These are phyloP conservation scores for Hypotaenidia philippensis DNA, from an alignment of 2,797 vertebrate species.

Conservation along the genomic window DNA sequence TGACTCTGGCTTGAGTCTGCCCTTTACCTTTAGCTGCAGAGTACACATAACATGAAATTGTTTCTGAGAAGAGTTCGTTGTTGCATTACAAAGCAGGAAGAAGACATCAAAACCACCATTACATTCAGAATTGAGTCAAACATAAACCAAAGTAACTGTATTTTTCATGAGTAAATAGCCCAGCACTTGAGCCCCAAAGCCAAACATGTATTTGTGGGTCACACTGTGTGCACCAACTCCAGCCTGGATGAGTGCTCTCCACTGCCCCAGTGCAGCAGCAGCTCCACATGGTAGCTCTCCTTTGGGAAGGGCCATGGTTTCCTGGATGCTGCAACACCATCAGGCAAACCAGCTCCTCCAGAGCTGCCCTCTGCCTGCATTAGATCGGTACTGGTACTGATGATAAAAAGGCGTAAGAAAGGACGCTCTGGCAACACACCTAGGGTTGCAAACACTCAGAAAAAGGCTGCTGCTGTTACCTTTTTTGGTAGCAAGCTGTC, in stretches of 20 bases:
- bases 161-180: not conserved
- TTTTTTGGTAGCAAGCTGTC: constrained; percentile 93
- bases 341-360: not conserved
- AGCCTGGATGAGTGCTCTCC: fast-evolving
- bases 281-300: fast-evolving
- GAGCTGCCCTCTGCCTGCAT: not conserved
- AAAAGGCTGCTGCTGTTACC: constrained; percentile 80
- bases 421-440: not conserved
- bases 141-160: not conserved
- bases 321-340: fast-evolving
- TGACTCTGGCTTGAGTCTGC: constrained; percentile 86
- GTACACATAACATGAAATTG: not conserved
- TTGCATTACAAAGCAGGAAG: not conserved
- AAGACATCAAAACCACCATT: not conserved
- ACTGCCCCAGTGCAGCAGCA: not conserved
- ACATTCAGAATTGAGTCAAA: not conserved
- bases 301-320: fast-evolving
- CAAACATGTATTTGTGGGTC: not conserved
- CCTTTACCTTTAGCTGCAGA: constrained; percentile 90
- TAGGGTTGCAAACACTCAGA: not conserved
- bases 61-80: not conserved
- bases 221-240: fast-evolving
- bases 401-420: no score
- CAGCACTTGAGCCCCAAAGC: not conserved
- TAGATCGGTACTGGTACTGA: fast-evolving